Conservation (phyloP, 2,888 invertebrate genomes). For the Caenorhabditis japonica region DNA sequence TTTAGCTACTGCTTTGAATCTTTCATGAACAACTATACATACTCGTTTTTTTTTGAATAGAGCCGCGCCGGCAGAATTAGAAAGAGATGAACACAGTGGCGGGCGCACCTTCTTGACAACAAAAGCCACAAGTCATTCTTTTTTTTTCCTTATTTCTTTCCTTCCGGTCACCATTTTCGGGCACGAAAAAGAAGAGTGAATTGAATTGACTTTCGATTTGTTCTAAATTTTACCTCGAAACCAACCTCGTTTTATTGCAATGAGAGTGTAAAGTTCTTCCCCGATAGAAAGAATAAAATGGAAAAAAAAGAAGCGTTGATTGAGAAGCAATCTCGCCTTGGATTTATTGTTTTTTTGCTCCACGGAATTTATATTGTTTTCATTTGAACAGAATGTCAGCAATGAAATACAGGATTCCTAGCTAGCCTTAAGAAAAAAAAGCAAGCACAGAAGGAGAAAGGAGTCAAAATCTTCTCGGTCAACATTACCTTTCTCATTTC, state of each 20-base stretch:
- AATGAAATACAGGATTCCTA: constrained; percentile 18
- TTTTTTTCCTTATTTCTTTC: too few relatives aligned
- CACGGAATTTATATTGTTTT: too few relatives aligned
- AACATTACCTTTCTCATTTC: constrained; percentile 21
- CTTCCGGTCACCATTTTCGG: constrained; percentile 43
- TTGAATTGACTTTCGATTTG: constrained; percentile 22
- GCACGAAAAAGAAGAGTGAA: constrained; percentile 12
- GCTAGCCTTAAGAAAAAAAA: constrained; percentile 20
- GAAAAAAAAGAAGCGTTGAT: too few relatives aligned
- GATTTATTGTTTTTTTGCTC: too few relatives aligned
- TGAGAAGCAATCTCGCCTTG: too few relatives aligned
- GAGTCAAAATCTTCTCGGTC: constrained; percentile 37
- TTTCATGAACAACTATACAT: constrained; percentile 50
- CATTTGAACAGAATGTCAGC: background rate
- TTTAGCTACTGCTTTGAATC: constrained; percentile 23
- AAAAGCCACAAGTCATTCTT: constrained; percentile 28
- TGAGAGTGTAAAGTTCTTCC: too few relatives aligned
- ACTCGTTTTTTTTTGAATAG: constrained; percentile 35
- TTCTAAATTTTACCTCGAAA: constrained; percentile 9
- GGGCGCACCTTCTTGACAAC: constrained; percentile 36
- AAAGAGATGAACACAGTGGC: constrained; percentile 45
- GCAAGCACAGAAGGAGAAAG: constrained; percentile 3
- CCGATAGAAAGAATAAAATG: too few relatives aligned
- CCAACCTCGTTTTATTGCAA: too few relatives aligned
- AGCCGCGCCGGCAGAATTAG: constrained; percentile 17